Base-by-base conservation (phyloP, 2,888 invertebrate genomes). In the Dysmachus trigonus region DNA sequence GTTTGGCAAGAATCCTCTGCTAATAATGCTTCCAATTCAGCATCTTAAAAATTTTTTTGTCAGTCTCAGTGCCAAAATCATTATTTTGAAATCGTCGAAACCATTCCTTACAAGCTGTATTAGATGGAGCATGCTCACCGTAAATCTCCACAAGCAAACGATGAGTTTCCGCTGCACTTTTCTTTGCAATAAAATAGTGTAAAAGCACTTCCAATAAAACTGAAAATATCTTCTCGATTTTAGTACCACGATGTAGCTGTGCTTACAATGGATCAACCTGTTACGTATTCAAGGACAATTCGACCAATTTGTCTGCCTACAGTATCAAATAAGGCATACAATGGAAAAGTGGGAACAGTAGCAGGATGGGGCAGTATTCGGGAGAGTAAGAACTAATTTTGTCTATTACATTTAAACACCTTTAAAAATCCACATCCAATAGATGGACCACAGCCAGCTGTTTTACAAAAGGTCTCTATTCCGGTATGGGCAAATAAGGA, bases 361-460 rank as follows among this genome's bases (percentile, higher is more conserved):
- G 96, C 97, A 86, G 97, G 97, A 71, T 98, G 97, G 97, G 97
- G 97, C 76, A 97, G 97, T 89, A 93, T 96, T 88, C 93, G 95
- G 89, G 96, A 96, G 92, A 95, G 96, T 96, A 90, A 93, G 94
- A 41, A 41, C 13, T 81, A 83, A 30, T 10, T 85, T 62, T 62
- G 3, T 10, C n/a, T 47, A 47, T 47, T 18, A 47, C n/a, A 47
- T 18, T 15, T n/a, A n/a, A n/a, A 47, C 47, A 6, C 47, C 15
- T 47, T 47, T 47, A 5, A 47, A 4, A 47, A 47, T 7, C 18
- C 47, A 18, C 1, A 47, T n/a, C n/a, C 6, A n/a, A 85, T 89
- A 96, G 96, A 95, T 92, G 97, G 97, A 35, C 95, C 96, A 0
- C 97, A 97, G 89, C 97, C 97, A 0, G 94, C 95, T 0, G 93